These are phyloP conservation scores for Lytechinus pictus DNA, from an alignment of 35 echinoderm and acorn worm genomes.

Conservation along the genomic window DNA sequence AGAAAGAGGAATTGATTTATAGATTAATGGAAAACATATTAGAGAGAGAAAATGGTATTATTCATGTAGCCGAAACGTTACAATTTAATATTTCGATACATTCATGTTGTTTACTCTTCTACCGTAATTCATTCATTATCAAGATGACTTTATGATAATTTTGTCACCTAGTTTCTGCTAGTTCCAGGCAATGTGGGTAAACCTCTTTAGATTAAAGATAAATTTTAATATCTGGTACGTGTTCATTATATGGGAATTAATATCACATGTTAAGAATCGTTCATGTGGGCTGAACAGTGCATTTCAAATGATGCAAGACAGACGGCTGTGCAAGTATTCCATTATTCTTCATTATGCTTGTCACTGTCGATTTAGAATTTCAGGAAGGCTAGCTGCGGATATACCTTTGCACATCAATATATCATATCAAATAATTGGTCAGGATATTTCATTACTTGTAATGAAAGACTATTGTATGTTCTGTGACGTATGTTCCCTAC, in stretches of 20 bases:
- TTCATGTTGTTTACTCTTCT: too few species aligned
- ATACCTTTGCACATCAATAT: not conserved
- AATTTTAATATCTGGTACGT: too few species aligned
- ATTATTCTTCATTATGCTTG: not conserved
- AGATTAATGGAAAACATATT: too few species aligned
- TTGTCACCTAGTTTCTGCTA: too few species aligned
- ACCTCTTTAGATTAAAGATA: not conserved
- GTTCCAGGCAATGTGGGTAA: too few species aligned
- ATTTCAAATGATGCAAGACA: not conserved
- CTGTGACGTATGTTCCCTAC: not conserved
- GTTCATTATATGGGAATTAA: not conserved
- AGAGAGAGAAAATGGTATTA: too few species aligned
- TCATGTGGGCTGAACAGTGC: not conserved
- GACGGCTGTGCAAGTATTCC: not conserved
- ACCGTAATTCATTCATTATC: too few species aligned
- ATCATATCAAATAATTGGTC: slow-evolving; percentile 14
- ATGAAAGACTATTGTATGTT: not conserved
- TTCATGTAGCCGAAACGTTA: too few species aligned
- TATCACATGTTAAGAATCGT: not conserved
- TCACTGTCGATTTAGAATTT: not conserved
- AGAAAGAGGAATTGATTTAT: too few species aligned
- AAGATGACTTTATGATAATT: too few species aligned
- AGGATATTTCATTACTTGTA: not conserved
- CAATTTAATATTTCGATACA: too few species aligned
- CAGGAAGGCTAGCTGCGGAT: not conserved